Evolutionary conservation across 2,888 invertebrate species (phyloP).

Genomic region (Mystacides longicornis): DNA sequence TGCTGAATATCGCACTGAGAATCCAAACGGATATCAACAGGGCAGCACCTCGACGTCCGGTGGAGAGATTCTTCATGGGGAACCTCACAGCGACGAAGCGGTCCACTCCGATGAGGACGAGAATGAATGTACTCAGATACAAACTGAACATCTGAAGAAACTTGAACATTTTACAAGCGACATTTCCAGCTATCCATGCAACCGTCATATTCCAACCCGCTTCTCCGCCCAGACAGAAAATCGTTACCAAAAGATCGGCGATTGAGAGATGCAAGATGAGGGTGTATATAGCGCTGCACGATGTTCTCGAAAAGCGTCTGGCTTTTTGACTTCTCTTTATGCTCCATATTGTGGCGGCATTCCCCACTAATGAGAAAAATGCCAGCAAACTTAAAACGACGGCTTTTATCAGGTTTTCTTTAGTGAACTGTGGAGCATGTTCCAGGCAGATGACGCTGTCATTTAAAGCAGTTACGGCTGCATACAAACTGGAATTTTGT

Average conservation of each 20-base stretch:
- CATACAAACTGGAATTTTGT: neutral
- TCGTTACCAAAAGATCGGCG: slow-evolving; percentile 73
- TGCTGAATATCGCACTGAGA: slow-evolving; percentile 62
- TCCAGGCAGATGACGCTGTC: slow-evolving; percentile 39
- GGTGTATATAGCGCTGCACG: slow-evolving; percentile 66
- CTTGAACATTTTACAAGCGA: slow-evolving; percentile 72
- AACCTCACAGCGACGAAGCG: slow-evolving; percentile 75
- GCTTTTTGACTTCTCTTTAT: slow-evolving; percentile 59
- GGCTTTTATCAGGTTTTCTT: slow-evolving; percentile 55
- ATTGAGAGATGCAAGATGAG: slow-evolving; percentile 75
- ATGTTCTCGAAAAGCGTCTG: slow-evolving; percentile 50
- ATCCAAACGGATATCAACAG: slow-evolving; percentile 63
- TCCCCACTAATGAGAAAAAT: slow-evolving; percentile 63
- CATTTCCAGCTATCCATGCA: slow-evolving; percentile 74
- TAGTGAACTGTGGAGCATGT: slow-evolving; percentile 62
- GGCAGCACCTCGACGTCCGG: slow-evolving; percentile 60
- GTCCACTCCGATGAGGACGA: slow-evolving; percentile 76
- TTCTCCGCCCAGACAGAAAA: slow-evolving; percentile 75
- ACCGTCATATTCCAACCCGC: slow-evolving; percentile 76
- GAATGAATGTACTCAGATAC: slow-evolving; percentile 73
- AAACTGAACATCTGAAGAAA: slow-evolving; percentile 75
- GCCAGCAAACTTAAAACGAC: slow-evolving; percentile 64
- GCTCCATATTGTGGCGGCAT: slow-evolving; percentile 69
- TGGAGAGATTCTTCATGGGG: slow-evolving; percentile 64
- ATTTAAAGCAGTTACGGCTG: slow-evolving; percentile 11